Percentiles rank a stretch among this genome's conserved stretches.
Conservation (phyloP, 2,888 invertebrate genomes). For the Scaptomyza tumidula region DNA sequence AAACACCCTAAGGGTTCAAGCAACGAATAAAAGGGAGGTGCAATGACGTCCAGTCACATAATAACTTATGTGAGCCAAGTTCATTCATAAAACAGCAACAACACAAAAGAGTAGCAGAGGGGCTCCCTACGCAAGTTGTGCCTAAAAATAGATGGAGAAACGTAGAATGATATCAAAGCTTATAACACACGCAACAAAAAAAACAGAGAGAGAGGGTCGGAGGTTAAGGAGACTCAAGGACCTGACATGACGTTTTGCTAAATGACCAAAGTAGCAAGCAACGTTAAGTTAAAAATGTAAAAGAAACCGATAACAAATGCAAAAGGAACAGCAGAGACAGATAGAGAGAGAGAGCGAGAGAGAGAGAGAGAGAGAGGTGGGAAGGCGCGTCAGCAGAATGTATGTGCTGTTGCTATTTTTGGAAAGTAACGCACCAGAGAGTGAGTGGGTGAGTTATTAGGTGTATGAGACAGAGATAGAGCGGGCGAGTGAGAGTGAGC, state of each 20-base stretch:
- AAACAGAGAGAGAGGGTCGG: neutral
- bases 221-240: slow-evolving; percentile 26
- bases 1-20: neutral
- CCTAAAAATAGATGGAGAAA: slow-evolving; percentile 47
- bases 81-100: slow-evolving; percentile 70
- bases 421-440: slow-evolving; percentile 4
- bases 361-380: neutral
- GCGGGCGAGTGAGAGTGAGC: slow-evolving; percentile 5
- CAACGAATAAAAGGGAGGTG: slow-evolving; percentile 10
- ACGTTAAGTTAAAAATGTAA: slow-evolving; percentile 45
- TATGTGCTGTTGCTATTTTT: slow-evolving; percentile 10
- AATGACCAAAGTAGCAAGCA: slow-evolving; percentile 46
- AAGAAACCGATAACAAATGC: slow-evolving; percentile 29
- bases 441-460: neutral
- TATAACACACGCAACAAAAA: slow-evolving; percentile 26
- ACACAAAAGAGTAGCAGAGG: slow-evolving; percentile 26
- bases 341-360: neutral
- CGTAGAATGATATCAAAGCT: slow-evolving; percentile 39
- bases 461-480: neutral
- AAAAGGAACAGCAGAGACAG: neutral
- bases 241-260: slow-evolving; percentile 50
- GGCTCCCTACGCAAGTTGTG: slow-evolving; percentile 42
- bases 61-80: slow-evolving; percentile 60
- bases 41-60: slow-evolving; percentile 47
- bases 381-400: slow-evolving; percentile 5